Conservation (phyloP, 2,797 vertebrate species). For the Pangasius macronema region DNA sequence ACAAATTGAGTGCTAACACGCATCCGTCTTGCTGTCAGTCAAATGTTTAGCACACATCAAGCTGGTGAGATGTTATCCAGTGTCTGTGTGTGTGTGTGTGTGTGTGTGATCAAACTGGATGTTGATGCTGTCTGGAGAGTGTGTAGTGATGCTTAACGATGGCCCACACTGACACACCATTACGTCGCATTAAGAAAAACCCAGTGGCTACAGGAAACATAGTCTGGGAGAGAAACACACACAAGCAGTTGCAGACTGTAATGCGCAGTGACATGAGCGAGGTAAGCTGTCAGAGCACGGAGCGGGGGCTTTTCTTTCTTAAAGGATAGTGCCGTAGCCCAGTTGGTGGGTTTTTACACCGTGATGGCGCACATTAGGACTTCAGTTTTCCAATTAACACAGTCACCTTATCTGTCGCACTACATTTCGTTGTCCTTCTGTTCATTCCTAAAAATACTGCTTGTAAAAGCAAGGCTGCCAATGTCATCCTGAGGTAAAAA, state of each 20-base stretch:
- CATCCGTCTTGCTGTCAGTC: slow-evolving; percentile 26
- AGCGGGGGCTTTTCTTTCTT: background rate
- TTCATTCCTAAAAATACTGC: background rate
- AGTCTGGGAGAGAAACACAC: slow-evolving; percentile 31
- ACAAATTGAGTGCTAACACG: slow-evolving; percentile 15
- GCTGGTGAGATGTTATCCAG: slow-evolving; percentile 56
- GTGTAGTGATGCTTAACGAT: slow-evolving; percentile 24
- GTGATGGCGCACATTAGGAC: background rate
- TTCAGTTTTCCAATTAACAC: background rate
- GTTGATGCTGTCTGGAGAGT: slow-evolving; percentile 40
- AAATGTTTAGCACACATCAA: slow-evolving; percentile 24
- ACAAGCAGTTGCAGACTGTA: slow-evolving; percentile 37
- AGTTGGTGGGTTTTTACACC: slow-evolving; percentile 4
- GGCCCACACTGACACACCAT: slow-evolving; percentile 47
- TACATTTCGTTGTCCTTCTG: slow-evolving; percentile 54
- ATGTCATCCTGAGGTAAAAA: background rate
- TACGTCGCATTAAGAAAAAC: slow-evolving; percentile 43
- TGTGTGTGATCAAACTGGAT: slow-evolving; percentile 46
- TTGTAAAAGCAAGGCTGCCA: background rate
- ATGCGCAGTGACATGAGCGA: slow-evolving; percentile 26
- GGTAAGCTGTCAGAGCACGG: slow-evolving; percentile 22
- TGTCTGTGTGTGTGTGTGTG: slow-evolving; percentile 35
- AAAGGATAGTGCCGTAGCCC: background rate
- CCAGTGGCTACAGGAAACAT: slow-evolving; percentile 17
- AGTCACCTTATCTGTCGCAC: slow-evolving; percentile 62